Base-by-base conservation (phyloP, 2,113 vertebrate genomes). In the Syngnathus floridae region DNA sequence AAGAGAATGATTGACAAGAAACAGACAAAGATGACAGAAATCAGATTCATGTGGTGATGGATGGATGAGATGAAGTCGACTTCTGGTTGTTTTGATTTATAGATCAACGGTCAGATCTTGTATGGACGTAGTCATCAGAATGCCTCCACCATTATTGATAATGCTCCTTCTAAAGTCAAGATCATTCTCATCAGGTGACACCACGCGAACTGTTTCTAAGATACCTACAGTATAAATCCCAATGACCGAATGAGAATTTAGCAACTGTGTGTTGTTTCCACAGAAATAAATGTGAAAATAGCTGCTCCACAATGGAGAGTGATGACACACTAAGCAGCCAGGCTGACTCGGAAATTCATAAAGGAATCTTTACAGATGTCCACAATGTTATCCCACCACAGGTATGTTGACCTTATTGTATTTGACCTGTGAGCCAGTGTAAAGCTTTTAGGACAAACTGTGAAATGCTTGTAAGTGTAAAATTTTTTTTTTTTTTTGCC, bases 41-140 rank as follows among this genome's bases (percentile, higher is more conserved):
- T 26, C 64, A 76, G 64, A 74, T 38, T 59, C 46, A 72, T 43
- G 57, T 55, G 10, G 58, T 62, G 55, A 43, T 43, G 14, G 40
- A 62, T 22, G 2, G 17, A 62, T 22, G 2, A 14, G 17, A 49
- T 35, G 54, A 58, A 31, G 1, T 14, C 16, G 22, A 11, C 17
- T 17, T 4, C 43, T 67, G 17, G 69, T 8, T 5, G 52, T 81
- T 43, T 76, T 56, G 78, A 67, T 80, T 64, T 69, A 13, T 77
- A 99, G 97, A 97, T 98, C 87, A 99, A 98, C 79, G 95, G 94
- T n/a, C 95, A 98, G 78, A 93, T 95, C 75, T 88, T 98, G 22
- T 96, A 94, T 65, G 95, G 94, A 73, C 92, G 89, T 45, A 98
- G 94, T 85, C 94, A 94, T 77, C 94, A 96, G 76, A 96, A 97